Conservation (phyloP, 1,140 invertebrate genomes). For the Rhagoletis zephyria region DNA sequence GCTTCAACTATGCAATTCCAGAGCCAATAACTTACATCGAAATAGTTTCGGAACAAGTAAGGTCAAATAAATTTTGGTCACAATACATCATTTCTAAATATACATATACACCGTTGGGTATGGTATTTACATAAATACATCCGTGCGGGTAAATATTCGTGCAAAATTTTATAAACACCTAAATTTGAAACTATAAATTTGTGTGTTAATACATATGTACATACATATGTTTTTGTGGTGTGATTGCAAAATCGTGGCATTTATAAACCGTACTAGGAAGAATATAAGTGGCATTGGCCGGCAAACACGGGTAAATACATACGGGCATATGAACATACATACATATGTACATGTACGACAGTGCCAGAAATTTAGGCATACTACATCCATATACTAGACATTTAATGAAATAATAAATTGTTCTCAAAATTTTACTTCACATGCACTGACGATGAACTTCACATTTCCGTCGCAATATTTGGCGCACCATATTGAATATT, state of each 20-base stretch:
- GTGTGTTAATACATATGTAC: too few relatives aligned
- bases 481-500: not conserved
- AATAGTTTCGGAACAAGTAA: slow-evolving; percentile 67
- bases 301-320: not conserved
- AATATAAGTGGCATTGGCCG: slow-evolving; percentile 1
- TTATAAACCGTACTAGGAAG: not conserved
- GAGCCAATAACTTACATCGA: slow-evolving; percentile 68
- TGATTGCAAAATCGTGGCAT: not conserved
- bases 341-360: not conserved
- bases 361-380: not conserved
- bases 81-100: slow-evolving; percentile 30
- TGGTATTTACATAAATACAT: too few relatives aligned
- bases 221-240: not conserved
- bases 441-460: not conserved
- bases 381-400: too few relatives aligned
- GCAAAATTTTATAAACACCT: slow-evolving; percentile 6
- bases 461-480: slow-evolving; percentile 20
- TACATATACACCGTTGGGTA: not conserved
- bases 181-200: not conserved
- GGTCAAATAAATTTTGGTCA: slow-evolving; percentile 52
- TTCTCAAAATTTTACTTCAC: not conserved
- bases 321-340: not conserved
- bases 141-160: not conserved
- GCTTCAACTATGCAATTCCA: slow-evolving; percentile 64
- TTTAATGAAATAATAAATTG: not conserved